Conservation (phyloP, 2,113 vertebrate genomes). For the Condylura cristata region DNA sequence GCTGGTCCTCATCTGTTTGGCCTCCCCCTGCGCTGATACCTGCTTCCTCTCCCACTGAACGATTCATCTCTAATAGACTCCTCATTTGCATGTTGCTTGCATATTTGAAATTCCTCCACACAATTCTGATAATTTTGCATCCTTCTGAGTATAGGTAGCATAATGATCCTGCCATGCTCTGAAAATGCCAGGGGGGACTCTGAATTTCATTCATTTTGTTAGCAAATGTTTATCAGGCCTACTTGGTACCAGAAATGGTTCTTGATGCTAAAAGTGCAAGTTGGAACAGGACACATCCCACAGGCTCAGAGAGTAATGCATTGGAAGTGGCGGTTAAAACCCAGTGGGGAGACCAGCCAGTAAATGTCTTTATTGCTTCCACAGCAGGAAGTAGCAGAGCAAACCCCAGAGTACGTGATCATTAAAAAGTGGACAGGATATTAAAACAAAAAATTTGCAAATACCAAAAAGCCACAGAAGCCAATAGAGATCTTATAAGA, state of each 20-base stretch:
- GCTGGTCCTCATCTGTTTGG: neutral
- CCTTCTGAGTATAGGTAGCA: neutral
- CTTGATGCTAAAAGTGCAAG: neutral
- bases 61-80: neutral
- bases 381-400: neutral
- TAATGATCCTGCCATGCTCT: neutral
- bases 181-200: neutral
- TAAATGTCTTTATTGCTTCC: neutral
- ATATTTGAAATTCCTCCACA: constrained; percentile 34
- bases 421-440: neutral
- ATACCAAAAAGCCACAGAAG: neutral
- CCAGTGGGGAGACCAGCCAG: neutral
- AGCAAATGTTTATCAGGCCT: neutral
- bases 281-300: neutral
- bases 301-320: neutral
- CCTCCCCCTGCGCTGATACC: neutral
- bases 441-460: neutral
- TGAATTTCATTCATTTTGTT: neutral
- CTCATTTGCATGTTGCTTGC: constrained; percentile 27
- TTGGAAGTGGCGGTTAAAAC: neutral
- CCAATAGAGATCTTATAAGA: neutral
- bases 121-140: constrained; percentile 28
- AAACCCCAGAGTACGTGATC: neutral
- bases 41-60: neutral
- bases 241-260: neutral